phyloP scores from a whole-genome alignment of 2,888 invertebrate species.

The Thereva nobilitata region DNA sequence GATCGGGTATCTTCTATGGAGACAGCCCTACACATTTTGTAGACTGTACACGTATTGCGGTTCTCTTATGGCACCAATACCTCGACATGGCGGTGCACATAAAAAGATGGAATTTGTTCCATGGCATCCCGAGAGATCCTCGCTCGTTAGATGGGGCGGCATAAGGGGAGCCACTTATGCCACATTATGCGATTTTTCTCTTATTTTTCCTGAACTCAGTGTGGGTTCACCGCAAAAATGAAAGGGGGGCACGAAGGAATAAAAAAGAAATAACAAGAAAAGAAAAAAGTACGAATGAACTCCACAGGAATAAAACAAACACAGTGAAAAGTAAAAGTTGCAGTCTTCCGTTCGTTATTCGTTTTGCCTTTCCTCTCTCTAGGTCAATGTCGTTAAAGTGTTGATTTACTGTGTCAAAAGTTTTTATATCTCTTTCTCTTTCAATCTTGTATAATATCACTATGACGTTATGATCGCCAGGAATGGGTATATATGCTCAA shows the following conservation, averaged over 20 bases:
- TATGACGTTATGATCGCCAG: constrained; percentile 15
- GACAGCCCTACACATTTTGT: no score
- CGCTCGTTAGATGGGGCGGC: neutral
- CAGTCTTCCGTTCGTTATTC: constrained; percentile 34
- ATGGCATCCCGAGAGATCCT: no score
- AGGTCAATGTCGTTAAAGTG: constrained; percentile 49
- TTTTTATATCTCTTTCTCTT: constrained; percentile 42
- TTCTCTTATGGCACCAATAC: no score
- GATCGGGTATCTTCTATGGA: no score
- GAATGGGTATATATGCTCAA: neutral
- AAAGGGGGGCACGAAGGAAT: constrained; percentile 17
- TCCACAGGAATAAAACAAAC: constrained; percentile 38
- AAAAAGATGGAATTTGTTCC: no score
- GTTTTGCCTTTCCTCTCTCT: constrained; percentile 43
- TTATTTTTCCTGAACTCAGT: constrained; percentile 16
- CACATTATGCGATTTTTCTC: constrained; percentile 32
- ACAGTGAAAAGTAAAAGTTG: constrained; percentile 41
- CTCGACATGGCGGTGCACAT: no score
- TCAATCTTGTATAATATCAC: constrained; percentile 17
- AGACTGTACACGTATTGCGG: no score
- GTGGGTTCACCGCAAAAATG: constrained; percentile 26
- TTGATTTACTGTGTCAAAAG: constrained; percentile 49
- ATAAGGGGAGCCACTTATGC: constrained; percentile 18
- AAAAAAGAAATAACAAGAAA: neutral
- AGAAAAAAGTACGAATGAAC: constrained; percentile 32